Base-by-base conservation (phyloP, 2,888 invertebrate species). In the Netelia melanura region DNA sequence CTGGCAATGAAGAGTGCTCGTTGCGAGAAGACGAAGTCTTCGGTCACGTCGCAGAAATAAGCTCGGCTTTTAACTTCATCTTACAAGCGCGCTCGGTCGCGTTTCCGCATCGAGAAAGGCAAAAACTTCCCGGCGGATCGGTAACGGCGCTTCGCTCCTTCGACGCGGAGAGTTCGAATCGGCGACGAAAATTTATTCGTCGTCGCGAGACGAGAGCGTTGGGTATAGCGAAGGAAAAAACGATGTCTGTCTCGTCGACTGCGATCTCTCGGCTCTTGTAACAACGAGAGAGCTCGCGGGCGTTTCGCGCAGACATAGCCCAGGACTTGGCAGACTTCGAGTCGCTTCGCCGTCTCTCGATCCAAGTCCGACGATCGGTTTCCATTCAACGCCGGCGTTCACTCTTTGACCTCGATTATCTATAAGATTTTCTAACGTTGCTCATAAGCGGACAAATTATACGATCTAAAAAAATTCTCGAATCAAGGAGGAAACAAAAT, bases 121-220 rank as follows among this genome's bases (percentile, higher is more conserved):
- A 58, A 30, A 30, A 21, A 58, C 14, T 58, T 58, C 58, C 23
- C 10, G 58, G 5, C 58, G 17, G n/a, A 17, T 17, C n/a, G 9
- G 17, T 58, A 17, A 58, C 62, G 48, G 21, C 43, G 52, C 10
- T 75, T 72, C 43, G n/a, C 17, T 10, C 10, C n/a, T 11, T 11
- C 21, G 8, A 43, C 3, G 72, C 30, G 17, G 17, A 9, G 72
- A 21, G 62, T 38, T 81, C 62, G 72, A 71, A 71, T 82, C 77
- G 71, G 64, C 64, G 77, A 76, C 71, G 82, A 82, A 82, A 71
- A 71, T 72, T 54, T 71, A 38, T 25, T 38, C 14, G 56, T 30
- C 52, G 48, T 56, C 30, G 38, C 65, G 43, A 77, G 76, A 65
- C 70, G 56, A 71, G 71, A 56, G 61, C 30, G 30, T 17, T 17